phyloP scores from a whole-genome alignment of 2,797 vertebrate species.

The Ispidina picta region DNA sequence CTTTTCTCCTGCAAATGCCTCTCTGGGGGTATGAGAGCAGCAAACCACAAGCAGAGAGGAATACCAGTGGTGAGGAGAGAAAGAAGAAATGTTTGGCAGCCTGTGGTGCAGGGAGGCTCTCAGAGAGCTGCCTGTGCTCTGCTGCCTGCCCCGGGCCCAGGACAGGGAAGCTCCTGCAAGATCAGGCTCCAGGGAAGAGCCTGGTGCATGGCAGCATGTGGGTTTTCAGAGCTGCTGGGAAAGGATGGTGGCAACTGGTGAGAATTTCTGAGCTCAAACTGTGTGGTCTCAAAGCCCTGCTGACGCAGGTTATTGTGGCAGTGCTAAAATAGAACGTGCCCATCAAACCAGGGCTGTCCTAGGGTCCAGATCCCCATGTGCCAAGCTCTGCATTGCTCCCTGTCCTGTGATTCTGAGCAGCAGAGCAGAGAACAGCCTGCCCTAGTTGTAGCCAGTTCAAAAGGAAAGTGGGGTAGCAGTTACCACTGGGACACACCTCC shows the following conservation, averaged over 20 bases:
- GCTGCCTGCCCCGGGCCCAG: fast-evolving
- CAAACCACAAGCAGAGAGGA: background rate
- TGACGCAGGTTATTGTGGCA: background rate
- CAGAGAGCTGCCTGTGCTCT: background rate
- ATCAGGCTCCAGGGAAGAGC: background rate
- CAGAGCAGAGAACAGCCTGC: background rate
- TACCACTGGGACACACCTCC: background rate
- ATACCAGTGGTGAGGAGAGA: background rate
- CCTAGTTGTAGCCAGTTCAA: background rate
- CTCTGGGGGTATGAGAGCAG: background rate
- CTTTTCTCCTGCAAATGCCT: background rate
- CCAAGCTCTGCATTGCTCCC: fast-evolving
- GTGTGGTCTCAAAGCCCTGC: background rate
- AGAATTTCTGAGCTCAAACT: background rate
- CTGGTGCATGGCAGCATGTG: background rate
- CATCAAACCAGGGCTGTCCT: background rate
- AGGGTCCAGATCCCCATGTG: fast-evolving
- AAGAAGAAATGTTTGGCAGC: background rate
- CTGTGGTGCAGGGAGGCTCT: background rate
- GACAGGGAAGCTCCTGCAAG: background rate
- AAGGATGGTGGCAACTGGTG: background rate
- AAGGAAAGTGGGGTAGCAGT: background rate
- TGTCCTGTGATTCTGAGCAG: background rate
- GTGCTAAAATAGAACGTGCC: background rate
- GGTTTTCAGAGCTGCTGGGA: background rate